These are phyloP conservation scores for Zaprionus nigranus DNA, from an alignment of 1,140 invertebrate genomes.

Conservation along the genomic window DNA sequence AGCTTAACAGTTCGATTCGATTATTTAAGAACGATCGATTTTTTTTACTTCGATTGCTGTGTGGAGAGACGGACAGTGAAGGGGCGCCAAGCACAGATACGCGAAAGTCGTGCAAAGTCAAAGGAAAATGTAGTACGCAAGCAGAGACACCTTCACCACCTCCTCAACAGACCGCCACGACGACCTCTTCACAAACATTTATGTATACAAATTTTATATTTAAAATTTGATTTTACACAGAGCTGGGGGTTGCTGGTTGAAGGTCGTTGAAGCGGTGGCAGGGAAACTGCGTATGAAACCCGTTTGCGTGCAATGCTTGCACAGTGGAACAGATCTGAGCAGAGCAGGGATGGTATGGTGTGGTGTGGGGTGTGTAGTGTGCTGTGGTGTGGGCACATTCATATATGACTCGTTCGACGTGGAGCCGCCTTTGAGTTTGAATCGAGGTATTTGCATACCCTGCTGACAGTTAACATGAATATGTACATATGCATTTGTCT, in stretches of 20 bases:
- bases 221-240: constrained; percentile 22
- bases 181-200: constrained; percentile 45
- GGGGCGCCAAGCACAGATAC: constrained; percentile 51
- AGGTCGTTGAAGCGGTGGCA: not conserved
- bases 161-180: constrained; percentile 9
- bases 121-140: constrained; percentile 66
- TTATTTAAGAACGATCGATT: constrained; percentile 14
- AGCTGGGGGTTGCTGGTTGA: not conserved
- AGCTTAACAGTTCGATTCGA: constrained; percentile 9
- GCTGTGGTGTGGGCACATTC: constrained; percentile 26
- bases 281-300: constrained; percentile 1
- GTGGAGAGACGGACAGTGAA: not conserved
- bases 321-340: not conserved
- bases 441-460: constrained; percentile 3
- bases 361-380: not conserved
- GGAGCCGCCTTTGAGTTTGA: constrained; percentile 30
- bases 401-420: constrained; percentile 43
- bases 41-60: not conserved
- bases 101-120: constrained; percentile 73
- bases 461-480: not conserved
- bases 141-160: constrained; percentile 42
- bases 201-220: constrained; percentile 55
- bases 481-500: too few relatives aligned
- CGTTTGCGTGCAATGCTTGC: not conserved
- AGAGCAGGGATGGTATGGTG: constrained; percentile 1